Percentiles rank a stretch among this genome's conserved stretches.
Conservation (phyloP, 2,797 vertebrate species). For the Propithecus perrieri region DNA sequence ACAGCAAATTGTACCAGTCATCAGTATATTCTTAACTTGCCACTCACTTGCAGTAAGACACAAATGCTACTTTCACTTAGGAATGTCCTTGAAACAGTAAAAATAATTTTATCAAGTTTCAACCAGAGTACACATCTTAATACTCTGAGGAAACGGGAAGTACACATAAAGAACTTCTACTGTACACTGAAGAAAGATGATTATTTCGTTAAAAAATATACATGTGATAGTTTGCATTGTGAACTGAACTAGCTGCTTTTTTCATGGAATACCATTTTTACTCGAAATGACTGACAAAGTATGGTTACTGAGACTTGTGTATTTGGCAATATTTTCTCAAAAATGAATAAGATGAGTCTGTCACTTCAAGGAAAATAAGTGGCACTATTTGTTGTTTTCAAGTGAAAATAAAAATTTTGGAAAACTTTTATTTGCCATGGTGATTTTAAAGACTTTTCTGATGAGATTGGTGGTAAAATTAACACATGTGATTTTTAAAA, state of each 20-base stretch:
- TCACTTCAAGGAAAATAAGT: conserved; percentile 38
- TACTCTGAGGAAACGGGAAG: background rate
- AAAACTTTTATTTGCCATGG: background rate
- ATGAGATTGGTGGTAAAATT: background rate
- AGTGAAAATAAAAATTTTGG: background rate
- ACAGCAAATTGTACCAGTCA: background rate
- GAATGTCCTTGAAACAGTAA: background rate
- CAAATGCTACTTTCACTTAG: background rate
- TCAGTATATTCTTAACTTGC: background rate
- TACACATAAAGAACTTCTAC: background rate
- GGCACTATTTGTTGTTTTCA: background rate
- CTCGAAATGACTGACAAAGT: background rate
- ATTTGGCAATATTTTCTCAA: conserved; percentile 29
- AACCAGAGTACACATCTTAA: background rate
- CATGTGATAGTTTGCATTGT: background rate
- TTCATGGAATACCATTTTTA: conserved; percentile 6
- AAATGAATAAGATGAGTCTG: background rate
- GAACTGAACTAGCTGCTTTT: background rate
- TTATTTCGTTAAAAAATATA: background rate
- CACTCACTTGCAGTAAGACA: background rate
- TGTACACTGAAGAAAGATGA: background rate
- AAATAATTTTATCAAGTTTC: background rate
- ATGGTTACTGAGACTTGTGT: background rate
- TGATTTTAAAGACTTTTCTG: background rate
- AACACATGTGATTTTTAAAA: background rate